phyloP scores from a whole-genome alignment of 1,140 invertebrate species.

The Rhagoletis zephyria region DNA sequence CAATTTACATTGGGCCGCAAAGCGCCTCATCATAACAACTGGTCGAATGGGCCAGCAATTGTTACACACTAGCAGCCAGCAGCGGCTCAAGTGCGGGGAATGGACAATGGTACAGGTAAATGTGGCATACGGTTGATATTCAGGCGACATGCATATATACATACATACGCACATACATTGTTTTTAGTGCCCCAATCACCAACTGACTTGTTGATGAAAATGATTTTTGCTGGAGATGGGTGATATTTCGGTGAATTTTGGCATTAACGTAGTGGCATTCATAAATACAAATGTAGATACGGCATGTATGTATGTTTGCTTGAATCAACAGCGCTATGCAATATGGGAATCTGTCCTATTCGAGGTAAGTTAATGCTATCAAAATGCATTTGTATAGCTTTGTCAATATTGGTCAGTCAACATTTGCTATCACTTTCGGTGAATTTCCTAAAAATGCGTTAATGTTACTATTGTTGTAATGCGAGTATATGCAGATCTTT shows the following conservation, averaged over 20 bases:
- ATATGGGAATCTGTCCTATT: no score
- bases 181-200: neutral
- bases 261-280: neutral
- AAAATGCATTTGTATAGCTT: neutral
- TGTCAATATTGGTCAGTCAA: conserved; percentile 10
- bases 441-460: neutral
- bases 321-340: neutral
- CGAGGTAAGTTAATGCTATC: neutral
- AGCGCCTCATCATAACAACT: no score
- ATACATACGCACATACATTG: neutral
- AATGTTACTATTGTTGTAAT: neutral
- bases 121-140: no score
- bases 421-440: neutral
- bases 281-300: neutral
- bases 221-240: no score
- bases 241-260: no score
- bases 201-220: no score
- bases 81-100: no score
- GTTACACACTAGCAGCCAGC: no score
- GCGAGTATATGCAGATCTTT: neutral
- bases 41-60: no score
- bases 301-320: neutral
- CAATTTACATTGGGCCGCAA: no score
- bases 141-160: neutral
- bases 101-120: no score